These are phyloP conservation scores for Drosophila bifasciata DNA, from an alignment of 1,140 invertebrate species.

Conservation along the genomic window DNA sequence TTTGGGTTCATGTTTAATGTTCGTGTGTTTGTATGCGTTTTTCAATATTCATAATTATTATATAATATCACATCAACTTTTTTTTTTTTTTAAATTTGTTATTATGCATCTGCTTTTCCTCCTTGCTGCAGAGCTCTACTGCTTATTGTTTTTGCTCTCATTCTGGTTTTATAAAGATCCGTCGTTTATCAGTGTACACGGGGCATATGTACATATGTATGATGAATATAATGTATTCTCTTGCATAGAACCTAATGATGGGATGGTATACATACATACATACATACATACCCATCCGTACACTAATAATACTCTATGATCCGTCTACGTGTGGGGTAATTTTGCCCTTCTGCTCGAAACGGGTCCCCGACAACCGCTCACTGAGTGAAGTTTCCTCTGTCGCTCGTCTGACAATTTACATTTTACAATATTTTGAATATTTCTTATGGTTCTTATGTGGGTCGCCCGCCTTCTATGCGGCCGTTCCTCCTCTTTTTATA, in stretches of 20 bases:
- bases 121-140: slow-evolving; percentile 17
- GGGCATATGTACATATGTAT: slow-evolving; percentile 36
- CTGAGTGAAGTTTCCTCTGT: slow-evolving; percentile 58
- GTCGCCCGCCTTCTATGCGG: background rate
- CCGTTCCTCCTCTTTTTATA: slow-evolving; percentile 27
- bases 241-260: slow-evolving; percentile 3
- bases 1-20: slow-evolving; percentile 35
- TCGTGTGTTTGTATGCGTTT: slow-evolving; percentile 49
- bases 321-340: slow-evolving; percentile 12
- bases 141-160: slow-evolving; percentile 59
- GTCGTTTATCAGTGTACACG: slow-evolving; percentile 38
- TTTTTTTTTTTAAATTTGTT: slow-evolving; percentile 70
- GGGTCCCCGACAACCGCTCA: slow-evolving; percentile 69
- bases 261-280: slow-evolving; percentile 37
- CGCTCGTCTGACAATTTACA: slow-evolving; percentile 32
- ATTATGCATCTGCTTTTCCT: slow-evolving; percentile 45
- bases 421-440: slow-evolving; percentile 79
- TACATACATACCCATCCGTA: slow-evolving; percentile 52
- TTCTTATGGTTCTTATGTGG: slow-evolving; percentile 44
- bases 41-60: slow-evolving; percentile 75
- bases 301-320: slow-evolving; percentile 57
- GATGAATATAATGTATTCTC: slow-evolving; percentile 13
- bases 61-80: slow-evolving; percentile 84
- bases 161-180: slow-evolving; percentile 41
- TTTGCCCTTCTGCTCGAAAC: slow-evolving; percentile 51